A percentile compares a stretch with the other conserved stretches of the same genome.
Evolutionary conservation across 2,797 vertebrate species (phyloP).

Genomic region (Pithecia hirsuta): DNA sequence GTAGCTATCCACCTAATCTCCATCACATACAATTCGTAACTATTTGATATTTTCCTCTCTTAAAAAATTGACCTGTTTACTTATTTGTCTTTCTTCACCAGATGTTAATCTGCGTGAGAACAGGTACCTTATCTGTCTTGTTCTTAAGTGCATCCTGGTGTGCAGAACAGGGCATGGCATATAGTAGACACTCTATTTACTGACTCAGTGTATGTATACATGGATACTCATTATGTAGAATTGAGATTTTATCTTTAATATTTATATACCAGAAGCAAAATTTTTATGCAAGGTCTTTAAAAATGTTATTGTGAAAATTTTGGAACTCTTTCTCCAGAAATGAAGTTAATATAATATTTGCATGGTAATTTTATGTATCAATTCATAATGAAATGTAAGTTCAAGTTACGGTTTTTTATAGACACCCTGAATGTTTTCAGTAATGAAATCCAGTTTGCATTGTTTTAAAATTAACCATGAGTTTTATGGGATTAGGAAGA

Average conservation of each 20-base stretch:
- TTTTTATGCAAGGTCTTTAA: constrained; percentile 15
- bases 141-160: background rate
- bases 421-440: background rate
- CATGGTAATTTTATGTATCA: background rate
- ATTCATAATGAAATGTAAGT: constrained; percentile 17
- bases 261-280: background rate
- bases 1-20: background rate
- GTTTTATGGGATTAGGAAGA: constrained; percentile 25
- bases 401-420: constrained; percentile 11
- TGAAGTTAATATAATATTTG: constrained; percentile 39
- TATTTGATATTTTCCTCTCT: constrained; percentile 10
- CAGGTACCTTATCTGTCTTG: background rate
- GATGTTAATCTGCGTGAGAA: background rate
- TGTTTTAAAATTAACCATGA: constrained; percentile 29
- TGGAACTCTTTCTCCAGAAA: background rate
- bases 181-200: background rate
- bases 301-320: constrained; percentile 39
- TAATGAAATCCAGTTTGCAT: constrained; percentile 22
- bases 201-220: background rate
- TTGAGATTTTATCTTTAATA: background rate
- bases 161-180: background rate
- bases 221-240: background rate
- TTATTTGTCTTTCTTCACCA: background rate
- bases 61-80: background rate
- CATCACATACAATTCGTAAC: background rate